Evolutionary conservation across 2,888 invertebrate species (phyloP), one percentile per base, ranked within the genome.

Genomic region (Tinea trinotella): DNA sequence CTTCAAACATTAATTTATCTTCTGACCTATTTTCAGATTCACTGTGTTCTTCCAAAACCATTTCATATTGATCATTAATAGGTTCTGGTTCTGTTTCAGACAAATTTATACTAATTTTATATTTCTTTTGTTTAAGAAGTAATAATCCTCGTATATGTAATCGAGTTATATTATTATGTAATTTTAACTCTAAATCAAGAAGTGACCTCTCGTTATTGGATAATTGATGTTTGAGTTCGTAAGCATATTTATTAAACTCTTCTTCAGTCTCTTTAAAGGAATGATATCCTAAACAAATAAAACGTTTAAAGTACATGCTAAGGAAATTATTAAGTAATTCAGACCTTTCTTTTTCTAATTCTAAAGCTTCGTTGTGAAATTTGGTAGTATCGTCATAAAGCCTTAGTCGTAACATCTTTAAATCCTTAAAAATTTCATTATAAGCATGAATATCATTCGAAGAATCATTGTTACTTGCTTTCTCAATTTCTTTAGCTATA

Each of bases 191-290:
- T 40, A 83, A 59, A 54, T 81, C 76, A 1, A 60, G 58, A 57
- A 74, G 79, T 5, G 77, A 76, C 59, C 75, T 67, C 6, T 57
- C 64, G 58, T 84, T 84, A 61, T 78, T 78, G 17, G 82, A 54
- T 36, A 82, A 60, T 58, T 83, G 82, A 58, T 82, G 77, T 61
- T 83, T 83, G 3, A 77, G 67, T 54, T 74, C 74, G 58, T 75
- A 79, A n/a, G 71, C 70, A 17, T 62, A 68, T 52, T 73, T 67
- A 63, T 83, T 82, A 57, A 82, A 80, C 46, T 78, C 71, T 52
- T 78, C 72, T 10, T 82, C 58, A 52, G 82, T 61, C 13, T 74
- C 68, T 61, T 70, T 73, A 0, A 77, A 78, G 17, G 74, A 58
- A 56, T 57, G 62, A 54, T 75, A 68, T 2, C 74, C 81, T 52